Conservation (phyloP, 2,888 invertebrate species). For the Chouioia cunea region DNA sequence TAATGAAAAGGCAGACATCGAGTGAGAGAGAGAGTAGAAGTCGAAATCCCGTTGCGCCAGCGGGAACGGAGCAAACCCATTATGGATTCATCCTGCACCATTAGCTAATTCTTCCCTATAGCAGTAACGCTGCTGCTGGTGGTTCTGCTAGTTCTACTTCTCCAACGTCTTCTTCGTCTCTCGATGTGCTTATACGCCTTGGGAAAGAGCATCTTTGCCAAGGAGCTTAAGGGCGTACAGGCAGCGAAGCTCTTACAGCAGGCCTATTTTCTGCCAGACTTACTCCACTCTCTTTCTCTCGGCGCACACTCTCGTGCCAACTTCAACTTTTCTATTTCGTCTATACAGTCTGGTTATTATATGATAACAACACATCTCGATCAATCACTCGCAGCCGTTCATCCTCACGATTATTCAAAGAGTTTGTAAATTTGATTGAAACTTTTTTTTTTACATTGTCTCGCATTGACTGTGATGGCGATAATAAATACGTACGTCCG, state of each 20-base stretch:
- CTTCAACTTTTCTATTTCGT: slow-evolving; percentile 12
- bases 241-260: slow-evolving; percentile 29
- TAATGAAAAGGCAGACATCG: background rate
- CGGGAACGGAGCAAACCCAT: slow-evolving; percentile 67
- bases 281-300: slow-evolving; percentile 34
- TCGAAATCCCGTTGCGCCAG: slow-evolving; percentile 59
- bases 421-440: no score
- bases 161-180: slow-evolving; percentile 44
- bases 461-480: no score
- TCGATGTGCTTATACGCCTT: slow-evolving; percentile 49
- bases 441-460: no score
- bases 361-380: no score
- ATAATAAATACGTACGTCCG: no score
- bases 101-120: slow-evolving; percentile 65
- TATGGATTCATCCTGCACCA: slow-evolving; percentile 68
- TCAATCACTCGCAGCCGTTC: no score
- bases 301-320: slow-evolving; percentile 40
- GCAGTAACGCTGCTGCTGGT: slow-evolving; percentile 16
- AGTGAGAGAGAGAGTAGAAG: slow-evolving; percentile 46
- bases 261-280: slow-evolving; percentile 49
- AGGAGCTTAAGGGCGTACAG: slow-evolving; percentile 41
- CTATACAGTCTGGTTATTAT: no score
- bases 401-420: no score
- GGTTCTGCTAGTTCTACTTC: slow-evolving; percentile 18
- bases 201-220: slow-evolving; percentile 28